Conservation (phyloP, 2,113 vertebrate species). For the Alexandromys fortis region DNA sequence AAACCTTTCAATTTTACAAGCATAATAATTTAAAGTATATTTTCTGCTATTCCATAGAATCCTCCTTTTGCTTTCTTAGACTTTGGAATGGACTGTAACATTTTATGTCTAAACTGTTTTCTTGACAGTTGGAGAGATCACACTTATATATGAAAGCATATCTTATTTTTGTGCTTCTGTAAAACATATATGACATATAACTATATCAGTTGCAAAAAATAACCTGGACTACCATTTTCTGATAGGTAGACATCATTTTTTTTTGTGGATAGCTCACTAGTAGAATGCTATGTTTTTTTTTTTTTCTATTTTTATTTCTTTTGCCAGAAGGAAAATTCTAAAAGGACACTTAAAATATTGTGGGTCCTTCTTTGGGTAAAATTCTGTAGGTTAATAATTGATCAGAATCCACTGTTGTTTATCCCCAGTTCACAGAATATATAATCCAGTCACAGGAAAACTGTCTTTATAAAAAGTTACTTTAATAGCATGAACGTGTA, state of each 20-base stretch:
- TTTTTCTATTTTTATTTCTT: background rate
- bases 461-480: background rate
- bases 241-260: background rate
- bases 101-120: conserved; percentile 17
- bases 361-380: background rate
- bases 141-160: background rate
- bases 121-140: background rate
- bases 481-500: background rate
- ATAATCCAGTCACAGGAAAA: background rate
- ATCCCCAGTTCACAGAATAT: background rate
- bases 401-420: background rate
- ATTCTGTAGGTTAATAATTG: background rate
- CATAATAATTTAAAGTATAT: background rate
- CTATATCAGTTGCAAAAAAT: background rate
- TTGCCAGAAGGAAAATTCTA: background rate
- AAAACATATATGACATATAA: background rate
- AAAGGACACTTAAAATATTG: background rate
- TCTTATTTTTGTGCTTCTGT: background rate
- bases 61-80: background rate
- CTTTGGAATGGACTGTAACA: background rate
- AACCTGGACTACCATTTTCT: background rate
- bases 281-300: background rate
- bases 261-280: background rate
- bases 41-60: background rate
- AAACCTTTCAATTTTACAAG: background rate